phyloP scores from a whole-genome alignment of 2,113 vertebrate species.

The Silurus asotus region DNA sequence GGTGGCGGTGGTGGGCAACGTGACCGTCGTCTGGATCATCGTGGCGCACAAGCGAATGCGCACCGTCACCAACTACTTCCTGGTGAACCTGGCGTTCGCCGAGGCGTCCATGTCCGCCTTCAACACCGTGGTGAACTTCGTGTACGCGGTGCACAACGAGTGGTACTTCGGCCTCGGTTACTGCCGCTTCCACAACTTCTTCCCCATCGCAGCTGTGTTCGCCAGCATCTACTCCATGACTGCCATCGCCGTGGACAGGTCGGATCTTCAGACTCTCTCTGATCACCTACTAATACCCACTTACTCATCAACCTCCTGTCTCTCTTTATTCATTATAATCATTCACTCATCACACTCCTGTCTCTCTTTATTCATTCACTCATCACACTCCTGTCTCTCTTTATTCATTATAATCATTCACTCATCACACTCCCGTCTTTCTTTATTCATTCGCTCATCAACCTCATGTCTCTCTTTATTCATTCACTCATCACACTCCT shows the following conservation, averaged over 20 bases:
- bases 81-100: conserved; percentile 93
- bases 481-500: too few relatives aligned
- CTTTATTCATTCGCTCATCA: not conserved
- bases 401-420: not conserved
- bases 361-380: not conserved
- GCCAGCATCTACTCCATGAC: conserved; percentile 99
- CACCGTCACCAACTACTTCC: conserved; percentile 96
- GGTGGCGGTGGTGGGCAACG: conserved; percentile 89
- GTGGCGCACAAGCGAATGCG: conserved; percentile 95
- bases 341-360: not conserved
- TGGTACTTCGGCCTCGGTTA: conserved; percentile 94
- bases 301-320: not conserved
- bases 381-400: not conserved
- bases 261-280: conserved; percentile 47
- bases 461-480: too few relatives aligned
- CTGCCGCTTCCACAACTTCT: conserved; percentile 99
- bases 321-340: not conserved
- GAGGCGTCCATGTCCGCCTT: conserved; percentile 95
- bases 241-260: conserved; percentile 94
- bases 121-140: conserved; percentile 96
- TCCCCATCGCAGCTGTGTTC: conserved; percentile 92
- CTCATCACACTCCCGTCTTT: not conserved
- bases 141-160: conserved; percentile 89
- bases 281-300: not conserved
- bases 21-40: conserved; percentile 96